These are phyloP conservation scores for Chromobotia macracanthus DNA, from an alignment of 2,797 vertebrate genomes.

Conservation along the genomic window DNA sequence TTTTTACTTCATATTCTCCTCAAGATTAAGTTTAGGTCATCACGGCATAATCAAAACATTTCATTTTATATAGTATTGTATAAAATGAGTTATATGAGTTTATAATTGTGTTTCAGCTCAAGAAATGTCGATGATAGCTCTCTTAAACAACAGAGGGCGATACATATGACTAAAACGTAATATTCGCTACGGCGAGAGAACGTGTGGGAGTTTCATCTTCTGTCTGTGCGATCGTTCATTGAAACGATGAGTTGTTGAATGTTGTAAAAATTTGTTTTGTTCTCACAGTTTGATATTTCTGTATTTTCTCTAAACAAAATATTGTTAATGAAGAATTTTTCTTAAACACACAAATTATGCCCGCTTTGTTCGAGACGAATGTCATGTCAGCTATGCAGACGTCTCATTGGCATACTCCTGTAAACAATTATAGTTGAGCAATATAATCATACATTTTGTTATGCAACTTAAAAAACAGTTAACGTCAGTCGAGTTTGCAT, in stretches of 20 bases:
- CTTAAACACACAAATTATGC: conserved; percentile 71
- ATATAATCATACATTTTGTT: too few relatives aligned
- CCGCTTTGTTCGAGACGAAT: conserved; percentile 76
- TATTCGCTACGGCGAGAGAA: background rate
- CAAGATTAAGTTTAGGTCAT: too few relatives aligned
- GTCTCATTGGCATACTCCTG: conserved; percentile 68
- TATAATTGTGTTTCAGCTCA: too few relatives aligned
- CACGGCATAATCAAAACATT: background rate
- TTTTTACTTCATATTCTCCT: too few relatives aligned
- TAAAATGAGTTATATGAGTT: too few relatives aligned
- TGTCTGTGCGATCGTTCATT: conserved; percentile 1
- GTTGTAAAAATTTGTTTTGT: too few relatives aligned
- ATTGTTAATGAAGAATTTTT: conserved; percentile 62
- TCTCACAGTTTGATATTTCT: background rate
- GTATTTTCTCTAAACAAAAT: background rate
- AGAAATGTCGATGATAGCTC: too few relatives aligned
- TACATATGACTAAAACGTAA: background rate
- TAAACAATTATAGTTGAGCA: conserved; percentile 71
- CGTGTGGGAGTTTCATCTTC: conserved; percentile 10
- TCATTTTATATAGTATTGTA: background rate
- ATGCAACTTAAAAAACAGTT: too few relatives aligned
- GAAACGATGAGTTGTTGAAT: background rate
- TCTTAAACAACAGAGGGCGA: conserved; percentile 10
- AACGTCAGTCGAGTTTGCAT: too few relatives aligned
- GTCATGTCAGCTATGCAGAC: conserved; percentile 77